Conservation (phyloP, 2,888 invertebrate species). For the Acleris cristana region DNA sequence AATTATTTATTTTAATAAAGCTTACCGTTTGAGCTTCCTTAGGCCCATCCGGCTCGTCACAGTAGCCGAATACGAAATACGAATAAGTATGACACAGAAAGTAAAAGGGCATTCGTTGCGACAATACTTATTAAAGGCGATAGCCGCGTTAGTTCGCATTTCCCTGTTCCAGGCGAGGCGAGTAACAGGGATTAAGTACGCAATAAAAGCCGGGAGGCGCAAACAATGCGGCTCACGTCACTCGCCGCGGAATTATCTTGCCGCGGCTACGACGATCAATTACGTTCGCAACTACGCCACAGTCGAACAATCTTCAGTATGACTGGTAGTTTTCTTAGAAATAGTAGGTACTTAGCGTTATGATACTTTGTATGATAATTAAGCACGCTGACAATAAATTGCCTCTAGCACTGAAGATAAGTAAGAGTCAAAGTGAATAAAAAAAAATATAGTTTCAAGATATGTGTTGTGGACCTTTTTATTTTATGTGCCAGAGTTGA, state of each 20-base stretch:
- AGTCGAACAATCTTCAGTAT: constrained; percentile 55
- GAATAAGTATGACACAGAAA: neutral
- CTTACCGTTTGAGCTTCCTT: no score
- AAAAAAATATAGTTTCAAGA: no score
- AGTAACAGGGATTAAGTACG: constrained; percentile 49
- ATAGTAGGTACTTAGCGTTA: no score
- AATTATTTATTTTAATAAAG: no score
- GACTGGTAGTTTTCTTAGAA: neutral
- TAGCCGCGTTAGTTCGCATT: constrained; percentile 66
- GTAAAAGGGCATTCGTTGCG: constrained; percentile 5
- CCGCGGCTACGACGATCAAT: constrained; percentile 76
- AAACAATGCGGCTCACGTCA: constrained; percentile 81
- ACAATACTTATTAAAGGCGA: constrained; percentile 28
- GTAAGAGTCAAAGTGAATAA: no score
- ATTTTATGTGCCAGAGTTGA: no score
- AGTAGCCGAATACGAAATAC: neutral
- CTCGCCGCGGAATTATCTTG: constrained; percentile 71
- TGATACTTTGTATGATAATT: no score
- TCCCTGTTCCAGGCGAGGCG: constrained; percentile 51
- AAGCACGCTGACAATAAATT: no score
- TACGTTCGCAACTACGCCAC: constrained; percentile 74
- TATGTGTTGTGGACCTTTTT: no score
- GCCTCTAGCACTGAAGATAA: no score
- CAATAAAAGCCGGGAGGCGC: constrained; percentile 63
- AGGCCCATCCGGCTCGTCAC: neutral